Evolutionary conservation across 2,113 vertebrate species (phyloP), one percentile per base, ranked within the genome.

Genomic region (Corythornis vintsioides): DNA sequence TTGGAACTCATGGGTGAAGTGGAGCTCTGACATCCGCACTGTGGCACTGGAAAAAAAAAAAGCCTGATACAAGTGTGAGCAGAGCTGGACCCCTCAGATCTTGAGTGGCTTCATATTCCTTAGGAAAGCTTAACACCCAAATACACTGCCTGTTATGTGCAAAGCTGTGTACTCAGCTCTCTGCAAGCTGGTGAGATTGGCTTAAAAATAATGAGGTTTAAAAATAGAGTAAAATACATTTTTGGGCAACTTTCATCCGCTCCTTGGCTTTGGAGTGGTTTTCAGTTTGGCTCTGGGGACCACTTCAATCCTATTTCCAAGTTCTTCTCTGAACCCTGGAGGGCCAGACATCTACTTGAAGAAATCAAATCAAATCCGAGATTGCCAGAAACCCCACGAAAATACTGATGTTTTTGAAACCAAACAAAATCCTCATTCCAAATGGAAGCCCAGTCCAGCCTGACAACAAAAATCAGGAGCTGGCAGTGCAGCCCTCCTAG

Each of bases 281-380:
- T 91, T 93, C 88, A 67, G 79, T 79, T 85, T 93, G 92, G 90
- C 90, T 93, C 90, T 72, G 86, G 95, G 93, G 95, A 86, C 78
- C 86, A 89, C 94, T 93, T 85, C 95, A 91, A 83, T 86, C 92
- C 87, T 85, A 81, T 91, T 92, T 92, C 88, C 89, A 88, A 94
- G 91, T 86, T 96, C 80, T 96, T 85, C 82, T 88, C 78, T 7
- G 48, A 70, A 88, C 85, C 91, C 95, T 71, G 82, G 83, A 94
- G 96, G 87, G 78, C 60, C 64, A 95, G 85, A 83, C 91, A 59
- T 87, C 86, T 83, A 90, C 87, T 94, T 70, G 84, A 92, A 87
- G 75, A 83, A 95, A 91, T 94, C 71, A 84, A 92, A 95, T 93
- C 84, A 70, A 73, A 93, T 15, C 71, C 2, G 81, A 87, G 78